phyloP scores from a whole-genome alignment of 1,140 invertebrate species.

The Drosophila littoralis region DNA sequence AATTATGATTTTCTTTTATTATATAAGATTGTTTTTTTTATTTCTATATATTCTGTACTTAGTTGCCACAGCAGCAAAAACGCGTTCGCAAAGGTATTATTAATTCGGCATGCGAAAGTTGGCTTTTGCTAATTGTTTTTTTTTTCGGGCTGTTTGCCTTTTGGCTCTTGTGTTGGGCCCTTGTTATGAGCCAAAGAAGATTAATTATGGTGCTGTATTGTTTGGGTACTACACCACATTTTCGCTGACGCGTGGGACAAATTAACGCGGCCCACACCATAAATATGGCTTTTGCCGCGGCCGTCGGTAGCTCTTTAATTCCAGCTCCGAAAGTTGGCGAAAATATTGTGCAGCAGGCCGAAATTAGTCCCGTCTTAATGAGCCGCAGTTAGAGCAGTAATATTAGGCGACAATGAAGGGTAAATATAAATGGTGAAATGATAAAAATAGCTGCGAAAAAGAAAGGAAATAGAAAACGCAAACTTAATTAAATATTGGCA shows the following conservation, averaged over 20 bases:
- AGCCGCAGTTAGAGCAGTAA: neutral
- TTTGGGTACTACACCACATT: neutral
- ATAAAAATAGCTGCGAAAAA: conserved; percentile 17
- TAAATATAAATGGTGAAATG: conserved; percentile 24
- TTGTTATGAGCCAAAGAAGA: conserved; percentile 45
- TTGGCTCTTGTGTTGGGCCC: conserved; percentile 23
- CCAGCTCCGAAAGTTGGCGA: neutral
- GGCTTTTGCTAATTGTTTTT: neutral
- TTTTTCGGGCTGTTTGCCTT: conserved; percentile 12
- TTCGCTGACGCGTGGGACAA: conserved; percentile 57
- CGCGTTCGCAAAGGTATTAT: conserved; percentile 5
- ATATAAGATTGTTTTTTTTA: too few relatives aligned
- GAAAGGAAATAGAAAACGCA: neutral
- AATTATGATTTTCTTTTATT: too few relatives aligned
- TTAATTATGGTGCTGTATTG: conserved; percentile 60
- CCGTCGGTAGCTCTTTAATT: neutral
- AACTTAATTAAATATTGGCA: conserved; percentile 49
- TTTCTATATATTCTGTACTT: neutral
- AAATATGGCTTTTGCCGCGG: conserved; percentile 35
- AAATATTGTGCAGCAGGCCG: conserved; percentile 8
- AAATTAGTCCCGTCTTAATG: conserved; percentile 39
- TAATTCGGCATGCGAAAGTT: neutral
- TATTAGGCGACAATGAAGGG: neutral
- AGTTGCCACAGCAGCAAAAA: neutral
- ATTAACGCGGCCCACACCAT: conserved; percentile 56